These are phyloP conservation scores for Pristionchus mayeri DNA, from an alignment of 2,888 invertebrate species.

Conservation along the genomic window DNA sequence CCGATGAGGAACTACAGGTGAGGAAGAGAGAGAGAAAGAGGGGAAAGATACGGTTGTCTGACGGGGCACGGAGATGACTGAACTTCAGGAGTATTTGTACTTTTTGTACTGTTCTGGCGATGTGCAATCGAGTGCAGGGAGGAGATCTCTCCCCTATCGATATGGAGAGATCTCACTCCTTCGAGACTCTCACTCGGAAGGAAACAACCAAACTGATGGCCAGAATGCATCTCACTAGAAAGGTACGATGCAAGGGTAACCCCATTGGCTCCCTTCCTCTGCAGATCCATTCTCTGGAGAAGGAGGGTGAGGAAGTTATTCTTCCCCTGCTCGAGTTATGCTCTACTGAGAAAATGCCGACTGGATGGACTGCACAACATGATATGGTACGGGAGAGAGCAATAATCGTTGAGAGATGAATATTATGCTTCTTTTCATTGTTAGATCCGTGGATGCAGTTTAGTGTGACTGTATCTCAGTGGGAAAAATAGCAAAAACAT, in stretches of 20 bases:
- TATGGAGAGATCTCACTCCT: slow-evolving; percentile 81
- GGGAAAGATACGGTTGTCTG: no score
- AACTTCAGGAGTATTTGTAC: slow-evolving; percentile 92
- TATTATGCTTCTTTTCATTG: no score
- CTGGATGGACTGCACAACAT: no score
- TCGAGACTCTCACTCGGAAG: slow-evolving; percentile 93
- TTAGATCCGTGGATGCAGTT: no score
- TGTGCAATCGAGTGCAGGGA: slow-evolving; percentile 83
- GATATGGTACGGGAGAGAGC: no score
- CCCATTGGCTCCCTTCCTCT: no score
- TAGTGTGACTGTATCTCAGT: no score
- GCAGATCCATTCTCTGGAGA: slow-evolving; percentile 86
- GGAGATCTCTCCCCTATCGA: slow-evolving; percentile 88
- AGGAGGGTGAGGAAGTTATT: slow-evolving; percentile 89
- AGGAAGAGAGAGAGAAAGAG: no score
- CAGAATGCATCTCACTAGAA: slow-evolving; percentile 91
- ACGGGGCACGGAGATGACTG: not conserved
- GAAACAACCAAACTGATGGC: slow-evolving; percentile 93
- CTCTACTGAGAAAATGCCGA: no score
- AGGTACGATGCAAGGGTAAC: slow-evolving; percentile 78
- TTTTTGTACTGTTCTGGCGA: slow-evolving; percentile 97
- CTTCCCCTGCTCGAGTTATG: slow-evolving; percentile 92
- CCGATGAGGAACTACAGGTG: slow-evolving; percentile 93
- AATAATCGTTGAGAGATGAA: no score
- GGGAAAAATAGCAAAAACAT: no score